Evolutionary conservation across 64 coral and sea anemone species (phyloP).

Genomic region (Cladopsammia gracilis): DNA sequence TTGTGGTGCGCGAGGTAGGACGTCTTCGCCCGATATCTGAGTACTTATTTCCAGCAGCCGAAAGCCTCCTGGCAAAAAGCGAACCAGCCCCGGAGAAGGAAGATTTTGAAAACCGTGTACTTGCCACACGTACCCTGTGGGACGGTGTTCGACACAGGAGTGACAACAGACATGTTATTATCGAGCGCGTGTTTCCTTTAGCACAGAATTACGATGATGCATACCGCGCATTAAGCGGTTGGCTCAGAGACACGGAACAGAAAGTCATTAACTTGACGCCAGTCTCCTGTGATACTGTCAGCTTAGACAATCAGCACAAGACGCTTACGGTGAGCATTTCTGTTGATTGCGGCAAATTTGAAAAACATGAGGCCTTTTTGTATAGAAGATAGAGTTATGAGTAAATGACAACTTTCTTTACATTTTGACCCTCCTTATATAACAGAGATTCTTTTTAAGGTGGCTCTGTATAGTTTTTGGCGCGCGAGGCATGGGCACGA

Average conservation of each 20-base stretch:
- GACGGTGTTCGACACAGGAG: constrained; percentile 60
- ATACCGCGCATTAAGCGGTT: constrained; percentile 71
- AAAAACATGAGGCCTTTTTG: too few species aligned
- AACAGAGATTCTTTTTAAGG: too few species aligned
- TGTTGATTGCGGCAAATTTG: neutral
- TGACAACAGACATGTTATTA: constrained; percentile 75
- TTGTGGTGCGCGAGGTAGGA: constrained; percentile 79
- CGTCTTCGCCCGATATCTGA: constrained; percentile 77
- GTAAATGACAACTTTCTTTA: too few species aligned
- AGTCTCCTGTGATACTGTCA: constrained; percentile 77
- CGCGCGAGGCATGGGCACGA: too few species aligned
- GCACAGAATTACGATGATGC: constrained; percentile 95
- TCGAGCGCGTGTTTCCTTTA: constrained; percentile 88
- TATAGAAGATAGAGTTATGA: too few species aligned
- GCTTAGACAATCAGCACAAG: constrained; percentile 65
- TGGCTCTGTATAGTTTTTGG: too few species aligned
- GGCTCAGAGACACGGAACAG: constrained; percentile 81
- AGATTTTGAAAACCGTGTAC: constrained; percentile 69
- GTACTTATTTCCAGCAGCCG: constrained; percentile 84
- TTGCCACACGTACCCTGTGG: constrained; percentile 81
- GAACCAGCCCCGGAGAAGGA: constrained; percentile 72
- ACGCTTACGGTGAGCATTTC: neutral
- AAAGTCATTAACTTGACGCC: constrained; percentile 83
- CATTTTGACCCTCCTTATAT: too few species aligned
- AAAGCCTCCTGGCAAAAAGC: constrained; percentile 69